These are phyloP conservation scores for Bombus difficillimus DNA, from an alignment of 1,140 invertebrate species.

Conservation along the genomic window DNA sequence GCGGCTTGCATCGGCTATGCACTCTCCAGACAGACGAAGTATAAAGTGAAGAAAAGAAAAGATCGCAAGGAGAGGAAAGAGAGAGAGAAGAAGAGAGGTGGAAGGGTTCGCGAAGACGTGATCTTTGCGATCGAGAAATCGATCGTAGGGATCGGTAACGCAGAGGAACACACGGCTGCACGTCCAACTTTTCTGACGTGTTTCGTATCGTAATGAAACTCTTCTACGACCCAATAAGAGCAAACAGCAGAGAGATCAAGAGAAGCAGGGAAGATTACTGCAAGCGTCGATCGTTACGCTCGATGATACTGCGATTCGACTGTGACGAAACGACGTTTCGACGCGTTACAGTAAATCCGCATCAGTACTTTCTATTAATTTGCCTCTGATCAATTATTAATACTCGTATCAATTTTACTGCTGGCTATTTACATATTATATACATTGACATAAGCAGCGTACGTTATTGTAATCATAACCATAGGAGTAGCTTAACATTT, in stretches of 20 bases:
- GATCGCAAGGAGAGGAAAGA: background rate
- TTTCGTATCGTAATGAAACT: conserved; percentile 55
- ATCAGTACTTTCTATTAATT: conserved; percentile 34
- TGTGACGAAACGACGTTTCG: conserved; percentile 19
- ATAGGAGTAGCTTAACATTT: background rate
- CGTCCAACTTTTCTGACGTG: conserved; percentile 44
- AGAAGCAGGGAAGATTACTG: background rate
- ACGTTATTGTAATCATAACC: background rate
- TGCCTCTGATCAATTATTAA: background rate
- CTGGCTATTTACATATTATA: too few species aligned
- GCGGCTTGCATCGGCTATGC: conserved; percentile 52
- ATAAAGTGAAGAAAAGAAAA: conserved; percentile 24
- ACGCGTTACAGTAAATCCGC: conserved; percentile 18
- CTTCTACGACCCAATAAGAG: conserved; percentile 16
- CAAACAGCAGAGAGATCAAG: background rate
- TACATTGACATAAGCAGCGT: background rate
- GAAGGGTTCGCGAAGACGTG: conserved; percentile 49
- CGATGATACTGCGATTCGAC: conserved; percentile 41
- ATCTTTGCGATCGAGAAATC: conserved; percentile 53
- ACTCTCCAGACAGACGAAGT: conserved; percentile 35
- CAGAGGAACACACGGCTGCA: conserved; percentile 20
- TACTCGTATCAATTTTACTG: background rate
- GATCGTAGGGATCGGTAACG: conserved; percentile 51
- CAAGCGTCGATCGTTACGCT: conserved; percentile 40
- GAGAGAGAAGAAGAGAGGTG: background rate